Evolutionary conservation across 2,888 invertebrate genomes (phyloP).

Genomic region (Rhodophaea formosa): DNA sequence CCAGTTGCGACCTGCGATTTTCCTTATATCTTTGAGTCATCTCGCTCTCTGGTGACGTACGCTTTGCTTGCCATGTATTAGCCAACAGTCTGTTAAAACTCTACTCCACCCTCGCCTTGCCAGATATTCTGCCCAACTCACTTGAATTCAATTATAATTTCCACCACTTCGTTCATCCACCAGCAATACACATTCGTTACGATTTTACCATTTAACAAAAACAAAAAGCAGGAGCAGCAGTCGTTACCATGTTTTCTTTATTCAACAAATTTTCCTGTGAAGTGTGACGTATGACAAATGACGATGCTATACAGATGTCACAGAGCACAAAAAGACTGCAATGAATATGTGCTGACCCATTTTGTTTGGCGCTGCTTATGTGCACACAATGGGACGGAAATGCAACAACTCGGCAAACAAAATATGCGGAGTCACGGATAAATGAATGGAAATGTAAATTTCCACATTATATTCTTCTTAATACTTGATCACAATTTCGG

Average conservation of each 20-base stretch:
- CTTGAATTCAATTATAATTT: no score
- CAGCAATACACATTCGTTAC: neutral
- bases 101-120: no score
- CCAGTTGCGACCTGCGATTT: no score
- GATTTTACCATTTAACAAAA: slow-evolving; percentile 19
- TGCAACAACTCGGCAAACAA: slow-evolving; percentile 14
- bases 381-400: neutral
- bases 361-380: slow-evolving; percentile 12
- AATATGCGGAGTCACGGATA: slow-evolving; percentile 5
- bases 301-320: slow-evolving; percentile 34
- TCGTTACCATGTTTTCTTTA: slow-evolving; percentile 28
- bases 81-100: no score
- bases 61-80: no score
- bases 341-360: slow-evolving; percentile 23
- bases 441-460: slow-evolving; percentile 12
- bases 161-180: no score
- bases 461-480: slow-evolving; percentile 8
- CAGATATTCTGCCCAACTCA: no score
- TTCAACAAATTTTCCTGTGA: slow-evolving; percentile 32
- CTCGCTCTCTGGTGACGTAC: no score
- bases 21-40: no score
- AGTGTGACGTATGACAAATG: slow-evolving; percentile 42
- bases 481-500: no score
- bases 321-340: slow-evolving; percentile 22
- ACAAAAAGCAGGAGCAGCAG: slow-evolving; percentile 24